phyloP scores from a whole-genome alignment of 1,140 invertebrate genomes.

The Polypedilum pembai region DNA sequence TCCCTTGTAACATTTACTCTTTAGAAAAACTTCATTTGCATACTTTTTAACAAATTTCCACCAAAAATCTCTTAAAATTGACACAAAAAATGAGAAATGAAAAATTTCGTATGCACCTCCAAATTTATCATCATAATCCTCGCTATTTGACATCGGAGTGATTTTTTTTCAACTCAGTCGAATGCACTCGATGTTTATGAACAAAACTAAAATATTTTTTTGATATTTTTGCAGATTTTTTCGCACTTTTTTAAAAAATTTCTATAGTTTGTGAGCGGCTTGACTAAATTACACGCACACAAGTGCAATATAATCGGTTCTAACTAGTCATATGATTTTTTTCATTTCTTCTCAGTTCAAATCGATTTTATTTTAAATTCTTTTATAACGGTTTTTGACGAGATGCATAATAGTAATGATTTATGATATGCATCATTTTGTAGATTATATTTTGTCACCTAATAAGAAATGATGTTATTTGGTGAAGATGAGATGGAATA shows the following conservation, averaged over 20 bases:
- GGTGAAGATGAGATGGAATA: too few relatives aligned
- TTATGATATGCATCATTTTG: too few relatives aligned
- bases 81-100: background rate
- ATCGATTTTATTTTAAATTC: too few relatives aligned
- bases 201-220: background rate
- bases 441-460: too few relatives aligned
- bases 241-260: background rate
- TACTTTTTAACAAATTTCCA: background rate
- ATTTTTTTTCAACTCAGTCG: background rate
- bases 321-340: background rate
- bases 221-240: background rate
- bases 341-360: background rate
- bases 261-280: slow-evolving; percentile 1
- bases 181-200: background rate
- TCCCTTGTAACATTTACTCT: background rate
- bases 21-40: background rate
- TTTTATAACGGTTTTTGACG: too few relatives aligned
- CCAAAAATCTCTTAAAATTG: background rate
- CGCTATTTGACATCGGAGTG: slow-evolving; percentile 16
- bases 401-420: too few relatives aligned
- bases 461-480: too few relatives aligned
- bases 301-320: background rate
- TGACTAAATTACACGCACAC: background rate
- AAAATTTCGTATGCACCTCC: background rate
- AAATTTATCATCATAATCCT: slow-evolving; percentile 8